Evolutionary conservation across 2,797 vertebrate species (phyloP).

Genomic region (Sciurus carolinensis): DNA sequence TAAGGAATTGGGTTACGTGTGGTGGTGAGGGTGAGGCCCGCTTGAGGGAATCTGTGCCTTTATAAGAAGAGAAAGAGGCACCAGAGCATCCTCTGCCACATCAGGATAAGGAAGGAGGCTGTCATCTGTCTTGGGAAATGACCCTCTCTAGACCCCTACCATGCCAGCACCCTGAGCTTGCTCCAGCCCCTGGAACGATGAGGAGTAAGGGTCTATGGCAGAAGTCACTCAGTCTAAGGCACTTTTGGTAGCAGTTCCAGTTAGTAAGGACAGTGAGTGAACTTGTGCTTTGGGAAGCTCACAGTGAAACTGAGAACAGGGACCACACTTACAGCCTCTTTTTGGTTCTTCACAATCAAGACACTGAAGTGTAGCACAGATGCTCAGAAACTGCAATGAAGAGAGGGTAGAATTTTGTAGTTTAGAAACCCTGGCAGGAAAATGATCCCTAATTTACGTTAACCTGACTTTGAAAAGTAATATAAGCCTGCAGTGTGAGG

Average conservation of each 20-base stretch:
- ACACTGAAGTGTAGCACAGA: not conserved
- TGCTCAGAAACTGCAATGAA: not conserved
- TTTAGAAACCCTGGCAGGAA: not conserved
- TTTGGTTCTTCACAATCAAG: not conserved
- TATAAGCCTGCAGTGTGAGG: accelerated
- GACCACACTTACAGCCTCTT: not conserved
- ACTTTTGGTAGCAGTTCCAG: not conserved
- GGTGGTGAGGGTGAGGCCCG: not conserved
- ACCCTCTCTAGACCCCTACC: not conserved
- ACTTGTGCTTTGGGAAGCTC: not conserved
- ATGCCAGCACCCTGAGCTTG: too few species aligned
- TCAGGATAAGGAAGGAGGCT: not conserved
- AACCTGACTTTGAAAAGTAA: not conserved
- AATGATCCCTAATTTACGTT: not conserved
- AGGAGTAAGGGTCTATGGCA: not conserved
- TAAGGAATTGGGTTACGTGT: not conserved
- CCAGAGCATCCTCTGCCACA: not conserved
- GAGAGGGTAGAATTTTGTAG: not conserved
- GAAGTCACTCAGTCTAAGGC: not conserved
- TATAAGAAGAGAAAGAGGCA: not conserved
- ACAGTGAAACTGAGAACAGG: not conserved
- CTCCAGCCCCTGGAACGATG: not conserved
- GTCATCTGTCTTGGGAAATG: too few species aligned
- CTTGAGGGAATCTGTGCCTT: not conserved
- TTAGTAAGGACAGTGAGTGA: not conserved